Conservation (phyloP, 2,113 vertebrate genomes). For the Cinclus mexicanus region DNA sequence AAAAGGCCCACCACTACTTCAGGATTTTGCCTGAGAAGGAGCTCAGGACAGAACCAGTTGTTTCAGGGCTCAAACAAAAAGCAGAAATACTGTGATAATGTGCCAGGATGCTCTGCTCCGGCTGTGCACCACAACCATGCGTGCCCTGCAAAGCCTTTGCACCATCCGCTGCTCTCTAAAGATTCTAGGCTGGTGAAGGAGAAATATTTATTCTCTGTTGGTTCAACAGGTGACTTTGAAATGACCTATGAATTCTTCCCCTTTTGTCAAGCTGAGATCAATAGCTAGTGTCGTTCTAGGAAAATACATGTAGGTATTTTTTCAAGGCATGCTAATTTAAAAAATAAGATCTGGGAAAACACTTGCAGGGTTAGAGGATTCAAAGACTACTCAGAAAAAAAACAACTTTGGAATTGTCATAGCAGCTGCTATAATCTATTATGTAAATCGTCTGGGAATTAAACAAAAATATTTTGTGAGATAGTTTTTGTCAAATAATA, state of each 20-base stretch:
- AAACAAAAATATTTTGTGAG: slow-evolving; percentile 46
- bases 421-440: slow-evolving; percentile 47
- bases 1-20: not conserved
- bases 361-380: slow-evolving; percentile 3
- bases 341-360: slow-evolving; percentile 24
- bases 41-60: not conserved
- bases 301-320: not conserved
- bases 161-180: not conserved
- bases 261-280: slow-evolving; percentile 9
- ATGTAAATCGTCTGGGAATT: slow-evolving; percentile 54
- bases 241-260: slow-evolving; percentile 8
- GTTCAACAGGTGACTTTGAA: slow-evolving; percentile 60
- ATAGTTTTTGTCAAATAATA: slow-evolving; percentile 51
- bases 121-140: rapidly evolving
- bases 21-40: not conserved
- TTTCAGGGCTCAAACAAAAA: not conserved
- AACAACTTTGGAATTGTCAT: not conserved
- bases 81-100: not conserved
- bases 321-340: slow-evolving; percentile 13
- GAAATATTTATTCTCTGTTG: not conserved
- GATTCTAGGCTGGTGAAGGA: not conserved
- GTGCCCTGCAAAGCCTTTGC: not conserved
- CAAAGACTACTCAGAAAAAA: slow-evolving; percentile 1
- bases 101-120: not conserved
- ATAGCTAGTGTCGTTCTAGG: not conserved